Evolutionary conservation across 1,140 invertebrate species (phyloP).

Genomic region (Heterodera carotae): DNA sequence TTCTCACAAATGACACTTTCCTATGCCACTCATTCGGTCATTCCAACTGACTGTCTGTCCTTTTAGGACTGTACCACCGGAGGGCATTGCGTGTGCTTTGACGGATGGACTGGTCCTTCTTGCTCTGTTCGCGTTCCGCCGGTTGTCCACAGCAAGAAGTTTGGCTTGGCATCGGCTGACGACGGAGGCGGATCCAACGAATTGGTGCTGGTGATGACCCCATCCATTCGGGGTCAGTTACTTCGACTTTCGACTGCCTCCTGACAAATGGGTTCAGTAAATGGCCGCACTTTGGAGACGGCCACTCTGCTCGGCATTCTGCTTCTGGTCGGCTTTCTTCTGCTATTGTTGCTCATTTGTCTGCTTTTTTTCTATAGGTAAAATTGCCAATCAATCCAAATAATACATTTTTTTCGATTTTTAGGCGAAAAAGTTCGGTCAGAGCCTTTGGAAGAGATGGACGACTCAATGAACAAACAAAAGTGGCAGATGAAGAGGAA

Average conservation of each 20-base stretch:
- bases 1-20: constrained; percentile 36
- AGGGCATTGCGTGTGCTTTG: constrained; percentile 85
- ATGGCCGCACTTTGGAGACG: constrained; percentile 47
- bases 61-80: constrained; percentile 85
- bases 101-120: constrained; percentile 83
- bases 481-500: constrained; percentile 7
- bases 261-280: neutral
- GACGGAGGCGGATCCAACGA: neutral
- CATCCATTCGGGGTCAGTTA: constrained; percentile 13
- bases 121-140: constrained; percentile 72
- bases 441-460: neutral
- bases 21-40: too few relatives aligned
- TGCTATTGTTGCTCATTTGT: constrained; percentile 59
- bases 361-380: constrained; percentile 59
- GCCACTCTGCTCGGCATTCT: constrained; percentile 59
- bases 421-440: constrained; percentile 44
- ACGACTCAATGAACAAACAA: neutral
- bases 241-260: neutral
- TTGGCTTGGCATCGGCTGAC: neutral
- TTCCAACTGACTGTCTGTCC: too few relatives aligned
- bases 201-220: constrained; percentile 2
- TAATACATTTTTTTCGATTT: constrained; percentile 15
- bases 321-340: constrained; percentile 50
- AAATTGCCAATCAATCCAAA: neutral
- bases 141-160: neutral